These are phyloP conservation scores for Steinernema feltiae DNA, from an alignment of 1,140 invertebrate species.

Conservation along the genomic window DNA sequence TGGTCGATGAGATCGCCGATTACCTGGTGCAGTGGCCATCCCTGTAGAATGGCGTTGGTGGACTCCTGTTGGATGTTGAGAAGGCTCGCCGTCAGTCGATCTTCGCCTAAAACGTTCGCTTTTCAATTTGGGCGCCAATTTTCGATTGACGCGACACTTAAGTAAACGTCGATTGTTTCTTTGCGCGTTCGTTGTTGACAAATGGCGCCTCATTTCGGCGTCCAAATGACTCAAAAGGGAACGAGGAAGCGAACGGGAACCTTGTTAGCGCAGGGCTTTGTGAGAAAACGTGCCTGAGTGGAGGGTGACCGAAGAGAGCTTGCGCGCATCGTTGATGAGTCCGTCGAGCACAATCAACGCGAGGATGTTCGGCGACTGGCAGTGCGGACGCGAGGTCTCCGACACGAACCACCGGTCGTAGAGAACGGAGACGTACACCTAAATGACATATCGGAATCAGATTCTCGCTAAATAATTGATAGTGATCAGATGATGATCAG, in stretches of 20 bases:
- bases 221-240: too few species aligned
- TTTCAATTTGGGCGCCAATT: neutral
- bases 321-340: constrained; percentile 7
- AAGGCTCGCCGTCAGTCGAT: neutral
- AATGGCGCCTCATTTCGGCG: neutral
- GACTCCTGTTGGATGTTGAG: constrained; percentile 19
- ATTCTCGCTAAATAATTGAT: too few species aligned
- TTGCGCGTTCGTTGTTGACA: neutral
- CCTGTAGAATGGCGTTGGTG: constrained; percentile 12
- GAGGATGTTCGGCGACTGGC: constrained; percentile 16
- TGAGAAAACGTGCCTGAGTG: constrained; percentile 7
- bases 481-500: too few species aligned
- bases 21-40: constrained; percentile 18
- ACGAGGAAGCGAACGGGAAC: too few species aligned
- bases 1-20: constrained; percentile 16
- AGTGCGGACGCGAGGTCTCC: neutral
- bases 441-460: neutral
- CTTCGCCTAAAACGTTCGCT: constrained; percentile 3
- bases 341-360: constrained; percentile 10
- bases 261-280: neutral
- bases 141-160: neutral
- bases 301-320: neutral
- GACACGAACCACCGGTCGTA: constrained; percentile 17
- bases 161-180: neutral
- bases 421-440: constrained; percentile 12